Base-by-base conservation (phyloP, 2,113 vertebrate genomes). In the Nannobrachium achirus region DNA sequence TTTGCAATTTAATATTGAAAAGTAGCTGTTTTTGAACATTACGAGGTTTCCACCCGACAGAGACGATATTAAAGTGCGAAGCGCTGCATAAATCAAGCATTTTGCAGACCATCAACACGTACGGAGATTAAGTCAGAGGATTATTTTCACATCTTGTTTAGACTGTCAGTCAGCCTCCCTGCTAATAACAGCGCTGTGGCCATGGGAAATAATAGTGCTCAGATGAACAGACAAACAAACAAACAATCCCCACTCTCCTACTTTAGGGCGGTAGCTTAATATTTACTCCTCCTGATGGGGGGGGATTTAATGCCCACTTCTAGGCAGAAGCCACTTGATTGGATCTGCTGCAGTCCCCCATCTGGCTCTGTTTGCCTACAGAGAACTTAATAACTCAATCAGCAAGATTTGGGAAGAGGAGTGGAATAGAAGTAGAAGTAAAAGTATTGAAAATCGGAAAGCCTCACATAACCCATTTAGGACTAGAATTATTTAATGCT, bases 81-180 rank as follows among this genome's bases (percentile, higher is more conserved):
- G 71, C 41, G 16, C 56, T 71, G 64, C 46, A 79, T 75, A 58
- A 73, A 82, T 78, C 1, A 49, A 76, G 16, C 58, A 44, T 82
- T 83, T 71, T 61, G 67, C 40, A 80, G 68, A 63, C 53, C 64
- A 51, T 71, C 53, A 9, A 11, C 71, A 44, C 56, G 69, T 66
- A 49, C 65, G 51, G 52, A 73, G 71, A 45, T 73, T 75, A 72
- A 46, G 60, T 73, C 66, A 10, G 48, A 69, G 71, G 58, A 78
- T 78, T 85, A 74, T 79, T 79, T 73, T 51, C 66, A 69, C 66
- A 75, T 75, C 10, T 19, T 60, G 56, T 69, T 80, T 65, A 80
- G 85, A 71, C 59, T 71, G 75, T 79, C 69, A 40, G 7, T 77
- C n/a, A 64, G 63, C 18, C 20, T 39, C 11, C 57, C n/a, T 15